These are phyloP conservation scores for Patella pellucida DNA, from an alignment of 2,888 invertebrate species.

Conservation along the genomic window DNA sequence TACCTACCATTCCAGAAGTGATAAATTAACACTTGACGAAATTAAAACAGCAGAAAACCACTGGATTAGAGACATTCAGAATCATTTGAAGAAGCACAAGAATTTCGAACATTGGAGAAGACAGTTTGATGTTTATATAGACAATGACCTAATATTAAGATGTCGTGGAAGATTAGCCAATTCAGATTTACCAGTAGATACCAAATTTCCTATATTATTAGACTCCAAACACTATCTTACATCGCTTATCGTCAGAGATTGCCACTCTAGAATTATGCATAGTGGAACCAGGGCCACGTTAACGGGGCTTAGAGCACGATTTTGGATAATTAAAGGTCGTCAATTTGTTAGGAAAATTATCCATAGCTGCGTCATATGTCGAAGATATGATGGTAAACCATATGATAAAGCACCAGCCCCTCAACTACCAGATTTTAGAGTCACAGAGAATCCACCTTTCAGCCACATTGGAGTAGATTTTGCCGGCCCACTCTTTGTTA, in stretches of 20 bases:
- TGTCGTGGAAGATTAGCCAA: constrained; percentile 8
- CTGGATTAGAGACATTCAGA: background rate
- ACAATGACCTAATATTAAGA: background rate
- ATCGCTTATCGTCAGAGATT: background rate
- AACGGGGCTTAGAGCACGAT: background rate
- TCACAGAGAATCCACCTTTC: background rate
- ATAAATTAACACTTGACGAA: background rate
- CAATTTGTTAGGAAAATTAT: background rate
- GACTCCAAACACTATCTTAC: background rate
- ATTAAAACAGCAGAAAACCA: background rate
- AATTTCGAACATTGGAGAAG: background rate
- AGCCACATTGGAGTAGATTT: background rate
- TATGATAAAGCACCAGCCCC: background rate
- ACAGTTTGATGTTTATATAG: background rate
- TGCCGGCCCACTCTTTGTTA: background rate
- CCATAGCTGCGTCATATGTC: background rate
- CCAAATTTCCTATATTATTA: constrained; percentile 2
- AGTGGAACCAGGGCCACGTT: background rate
- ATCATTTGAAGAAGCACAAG: background rate
- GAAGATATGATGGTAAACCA: constrained; percentile 5
- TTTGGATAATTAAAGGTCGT: background rate
- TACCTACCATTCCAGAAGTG: no score
- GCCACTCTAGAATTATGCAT: background rate
- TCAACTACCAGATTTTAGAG: constrained; percentile 2
- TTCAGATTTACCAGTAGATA: background rate